Evolutionary conservation across 2,888 invertebrate genomes (phyloP).

Genomic region (Odontothrips loti): DNA sequence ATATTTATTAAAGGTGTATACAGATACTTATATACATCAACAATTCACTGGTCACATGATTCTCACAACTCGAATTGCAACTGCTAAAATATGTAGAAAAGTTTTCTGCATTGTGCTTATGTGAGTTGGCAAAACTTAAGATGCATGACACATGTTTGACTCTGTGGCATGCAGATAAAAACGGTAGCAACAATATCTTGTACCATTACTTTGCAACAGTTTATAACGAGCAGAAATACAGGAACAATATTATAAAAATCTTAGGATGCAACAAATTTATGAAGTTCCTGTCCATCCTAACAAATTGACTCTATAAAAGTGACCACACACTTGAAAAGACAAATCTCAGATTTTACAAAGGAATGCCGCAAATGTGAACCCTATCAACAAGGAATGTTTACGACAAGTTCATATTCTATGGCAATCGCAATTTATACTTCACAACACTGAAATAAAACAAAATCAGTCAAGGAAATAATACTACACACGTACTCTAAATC

Average conservation of each 20-base stretch:
- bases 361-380: not conserved
- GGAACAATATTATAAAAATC: not conserved
- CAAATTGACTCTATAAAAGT: conserved; percentile 15
- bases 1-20: conserved; percentile 25
- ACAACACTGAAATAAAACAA: conserved; percentile 22
- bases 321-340: not conserved
- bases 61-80: not conserved
- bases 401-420: conserved; percentile 2
- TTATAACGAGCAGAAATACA: not conserved
- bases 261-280: too few relatives aligned
- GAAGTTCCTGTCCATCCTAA: too few relatives aligned
- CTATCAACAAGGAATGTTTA: conserved; percentile 9
- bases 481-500: not conserved
- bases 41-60: conserved; percentile 24
- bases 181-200: not conserved
- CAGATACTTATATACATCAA: conserved; percentile 9
- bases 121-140: conserved; percentile 1
- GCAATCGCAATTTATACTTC: conserved; percentile 13
- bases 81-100: conserved; percentile 10
- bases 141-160: conserved; percentile 4
- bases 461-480: conserved; percentile 25
- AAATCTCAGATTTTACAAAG: not conserved
- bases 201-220: not conserved
- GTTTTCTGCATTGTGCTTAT: conserved; percentile 4
- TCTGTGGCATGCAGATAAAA: not conserved